phyloP scores from a whole-genome alignment of 2,113 vertebrate species.

The Montifringilla adamsi region DNA sequence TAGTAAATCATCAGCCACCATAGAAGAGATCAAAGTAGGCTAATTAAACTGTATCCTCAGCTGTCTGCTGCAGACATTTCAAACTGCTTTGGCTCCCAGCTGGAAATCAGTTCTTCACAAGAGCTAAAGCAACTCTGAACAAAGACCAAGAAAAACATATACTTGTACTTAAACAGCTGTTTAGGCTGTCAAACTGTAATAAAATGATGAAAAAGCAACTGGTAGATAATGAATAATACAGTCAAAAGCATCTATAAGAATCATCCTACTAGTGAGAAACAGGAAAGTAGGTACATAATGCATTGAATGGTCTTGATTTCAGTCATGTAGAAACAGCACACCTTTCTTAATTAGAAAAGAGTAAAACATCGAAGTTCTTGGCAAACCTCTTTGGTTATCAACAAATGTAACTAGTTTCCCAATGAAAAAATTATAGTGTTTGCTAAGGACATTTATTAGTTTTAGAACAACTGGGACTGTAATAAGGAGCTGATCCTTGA shows the following conservation, averaged over 20 bases:
- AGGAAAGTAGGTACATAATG: background rate
- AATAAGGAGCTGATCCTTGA: background rate
- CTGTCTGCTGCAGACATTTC: constrained; percentile 60
- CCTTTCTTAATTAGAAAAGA: constrained; percentile 13
- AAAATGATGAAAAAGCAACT: constrained; percentile 10
- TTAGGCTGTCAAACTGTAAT: constrained; percentile 14
- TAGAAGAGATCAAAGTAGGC: constrained; percentile 56
- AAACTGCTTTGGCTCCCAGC: constrained; percentile 56
- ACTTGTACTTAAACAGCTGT: constrained; percentile 50
- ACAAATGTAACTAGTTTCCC: background rate
- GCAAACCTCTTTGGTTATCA: background rate
- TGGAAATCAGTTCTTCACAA: constrained; percentile 53
- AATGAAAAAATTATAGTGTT: background rate
- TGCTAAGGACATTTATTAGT: background rate
- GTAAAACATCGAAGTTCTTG: background rate
- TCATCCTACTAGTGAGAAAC: background rate
- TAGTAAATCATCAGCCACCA: constrained; percentile 62
- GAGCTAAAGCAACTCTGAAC: constrained; percentile 44
- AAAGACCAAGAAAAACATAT: constrained; percentile 57
- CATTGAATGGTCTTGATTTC: background rate
- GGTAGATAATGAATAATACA: background rate
- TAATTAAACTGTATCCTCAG: constrained; percentile 63
- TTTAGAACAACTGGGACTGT: background rate
- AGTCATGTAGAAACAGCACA: background rate
- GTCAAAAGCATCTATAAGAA: background rate